Evolutionary conservation across 2,797 vertebrate genomes (phyloP), one percentile per base, ranked within the genome.

Genomic region (Phalanger gymnotis): DNA sequence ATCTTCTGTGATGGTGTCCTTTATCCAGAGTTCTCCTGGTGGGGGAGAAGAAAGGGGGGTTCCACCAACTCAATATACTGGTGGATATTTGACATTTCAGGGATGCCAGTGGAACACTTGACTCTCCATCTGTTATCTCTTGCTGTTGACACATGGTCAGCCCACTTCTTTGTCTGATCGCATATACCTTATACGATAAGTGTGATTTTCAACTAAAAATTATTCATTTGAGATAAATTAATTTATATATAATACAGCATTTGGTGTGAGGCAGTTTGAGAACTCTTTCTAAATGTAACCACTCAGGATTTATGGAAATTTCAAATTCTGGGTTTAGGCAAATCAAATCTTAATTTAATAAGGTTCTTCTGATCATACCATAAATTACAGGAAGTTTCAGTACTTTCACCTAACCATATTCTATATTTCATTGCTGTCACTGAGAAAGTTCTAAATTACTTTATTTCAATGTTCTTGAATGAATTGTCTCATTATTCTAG

Each of bases 271-370:
- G 2, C 16, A n/a, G 4, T n/a, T 73, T 6, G 31, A 53, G 34
- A 31, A 0, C 22, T 52, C 47, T 90, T 40, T 3, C 57, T 56
- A 54, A 52, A 57, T n/a, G 5, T 4, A 2, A 0, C 11, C 12
- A 54, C 2, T 54, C 4, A 14, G 54, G 16, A 27, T 61, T 89
- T 34, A 30, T 56, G 54, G 25, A 53, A 91, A 94, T 66, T 40
- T 34, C 13, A 13, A 73, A 93, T n/a, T 66, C 53, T 22, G 34
- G 66, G 4, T 51, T 0, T 4, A 52, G 53, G 9, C 30, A 30
- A 7, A 0, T 3, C 47, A 0, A 0, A 2, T 4, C 56, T 30
- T 34, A 51, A 25, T 0, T 16, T 89, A 55, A 56, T 2, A 40
- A 92, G 28, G 9, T 6, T 61, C 13, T 25, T 4, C 2, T 30